These are phyloP conservation scores for Oryzias melastigma DNA, from an alignment of 2,113 vertebrate species.

Conservation along the genomic window DNA sequence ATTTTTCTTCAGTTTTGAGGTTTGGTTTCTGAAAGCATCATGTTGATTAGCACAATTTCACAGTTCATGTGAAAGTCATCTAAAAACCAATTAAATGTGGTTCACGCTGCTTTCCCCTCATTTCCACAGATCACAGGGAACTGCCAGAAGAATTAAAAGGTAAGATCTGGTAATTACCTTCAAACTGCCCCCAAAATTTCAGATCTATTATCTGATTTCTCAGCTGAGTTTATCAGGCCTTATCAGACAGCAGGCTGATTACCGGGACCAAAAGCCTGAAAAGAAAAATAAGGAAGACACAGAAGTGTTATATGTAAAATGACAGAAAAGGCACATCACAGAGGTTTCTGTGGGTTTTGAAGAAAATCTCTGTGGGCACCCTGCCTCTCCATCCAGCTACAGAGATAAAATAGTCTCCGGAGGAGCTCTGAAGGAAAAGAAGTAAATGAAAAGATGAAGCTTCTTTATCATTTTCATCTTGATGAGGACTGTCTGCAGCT, in stretches of 20 bases:
- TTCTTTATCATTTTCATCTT: not conserved
- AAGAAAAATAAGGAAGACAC: conserved; percentile 42
- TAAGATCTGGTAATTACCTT: conserved; percentile 66
- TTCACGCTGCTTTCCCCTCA: conserved; percentile 52
- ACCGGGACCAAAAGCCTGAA: conserved; percentile 20
- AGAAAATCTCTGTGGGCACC: conserved; percentile 25
- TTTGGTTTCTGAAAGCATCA: conserved; percentile 31
- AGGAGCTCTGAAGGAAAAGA: conserved; percentile 31
- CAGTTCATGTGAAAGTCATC: conserved; percentile 64
- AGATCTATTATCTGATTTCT: conserved; percentile 57
- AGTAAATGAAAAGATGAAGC: conserved; percentile 28
- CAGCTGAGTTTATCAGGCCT: conserved; percentile 40
- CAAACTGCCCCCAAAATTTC: conserved; percentile 31
- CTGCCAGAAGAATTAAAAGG: conserved; percentile 60
- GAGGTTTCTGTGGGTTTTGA: conserved; percentile 36
- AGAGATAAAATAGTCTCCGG: conserved; percentile 44
- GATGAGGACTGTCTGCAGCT: too few relatives aligned
- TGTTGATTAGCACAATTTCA: conserved; percentile 59
- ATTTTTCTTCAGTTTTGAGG: not conserved
- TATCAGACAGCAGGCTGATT: conserved; percentile 49
- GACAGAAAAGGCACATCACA: conserved; percentile 21
- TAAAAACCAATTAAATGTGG: conserved; percentile 63
- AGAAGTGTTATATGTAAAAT: conserved; percentile 24
- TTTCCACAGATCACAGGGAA: conserved; percentile 61
- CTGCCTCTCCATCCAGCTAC: conserved; percentile 24